A percentile compares a stretch with the other conserved stretches of the same genome.
phyloP scores from a whole-genome alignment of 2,797 vertebrate species.

The Balearica regulorum region DNA sequence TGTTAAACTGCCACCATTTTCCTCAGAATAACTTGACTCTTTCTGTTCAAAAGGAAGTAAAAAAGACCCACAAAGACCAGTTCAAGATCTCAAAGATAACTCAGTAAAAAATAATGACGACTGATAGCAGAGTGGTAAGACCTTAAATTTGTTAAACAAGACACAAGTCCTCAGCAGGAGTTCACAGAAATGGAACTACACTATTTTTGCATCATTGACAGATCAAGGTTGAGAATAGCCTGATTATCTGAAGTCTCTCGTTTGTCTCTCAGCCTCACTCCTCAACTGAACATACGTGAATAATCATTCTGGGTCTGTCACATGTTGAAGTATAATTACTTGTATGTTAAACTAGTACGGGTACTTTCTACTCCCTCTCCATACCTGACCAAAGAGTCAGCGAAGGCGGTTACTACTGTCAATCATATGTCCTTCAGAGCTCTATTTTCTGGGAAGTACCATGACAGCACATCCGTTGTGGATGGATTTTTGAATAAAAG shows the following conservation, averaged over 20 bases:
- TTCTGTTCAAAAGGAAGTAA: background rate
- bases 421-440: background rate
- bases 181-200: background rate
- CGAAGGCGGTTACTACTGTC: rapidly evolving
- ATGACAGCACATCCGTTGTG: background rate
- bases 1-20: background rate
- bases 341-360: background rate
- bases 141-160: background rate
- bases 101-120: conserved; percentile 11
- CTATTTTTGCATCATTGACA: background rate
- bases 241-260: background rate
- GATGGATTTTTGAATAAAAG: background rate
- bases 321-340: background rate
- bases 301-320: background rate
- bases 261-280: background rate
- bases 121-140: background rate
- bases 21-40: conserved; percentile 36
- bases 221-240: background rate
- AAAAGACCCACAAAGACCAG: conserved; percentile 2
- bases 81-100: background rate
- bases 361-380: background rate
- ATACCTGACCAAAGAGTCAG: background rate
- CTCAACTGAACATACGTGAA: background rate
- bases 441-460: background rate
- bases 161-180: background rate